Evolutionary conservation across 2,888 invertebrate genomes (phyloP).

Genomic region (Trichogramma dendrolimi): DNA sequence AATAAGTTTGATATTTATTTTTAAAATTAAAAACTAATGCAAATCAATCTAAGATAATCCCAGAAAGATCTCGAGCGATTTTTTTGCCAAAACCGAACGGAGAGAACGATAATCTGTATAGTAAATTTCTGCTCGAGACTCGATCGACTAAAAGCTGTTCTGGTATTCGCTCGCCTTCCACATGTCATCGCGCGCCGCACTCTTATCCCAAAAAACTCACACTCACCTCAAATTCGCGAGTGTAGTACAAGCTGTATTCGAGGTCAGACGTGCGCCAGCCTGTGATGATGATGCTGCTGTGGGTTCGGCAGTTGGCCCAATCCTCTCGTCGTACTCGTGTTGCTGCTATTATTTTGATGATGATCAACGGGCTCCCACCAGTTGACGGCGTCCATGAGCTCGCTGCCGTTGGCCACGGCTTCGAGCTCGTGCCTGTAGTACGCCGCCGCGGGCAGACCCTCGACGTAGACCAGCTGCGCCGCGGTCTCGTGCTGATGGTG

Average conservation of each 20-base stretch:
- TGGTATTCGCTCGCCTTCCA: neutral
- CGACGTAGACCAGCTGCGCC: slow-evolving; percentile 38
- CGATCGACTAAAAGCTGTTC: neutral
- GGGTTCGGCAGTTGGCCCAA: slow-evolving; percentile 7
- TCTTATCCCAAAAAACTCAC: neutral
- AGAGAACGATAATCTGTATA: too few species aligned
- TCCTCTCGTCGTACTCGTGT: neutral
- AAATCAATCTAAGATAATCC: too few species aligned
- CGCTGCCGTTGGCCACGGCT: slow-evolving; percentile 40
- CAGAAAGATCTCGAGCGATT: too few species aligned
- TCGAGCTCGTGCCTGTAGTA: slow-evolving; percentile 47
- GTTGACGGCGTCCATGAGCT: slow-evolving; percentile 51
- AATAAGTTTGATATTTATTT: neutral
- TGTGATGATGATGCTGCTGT: slow-evolving; percentile 18
- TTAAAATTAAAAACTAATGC: neutral
- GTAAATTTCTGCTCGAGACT: too few species aligned
- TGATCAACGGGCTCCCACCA: slow-evolving; percentile 46
- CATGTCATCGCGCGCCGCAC: slow-evolving; percentile 2
- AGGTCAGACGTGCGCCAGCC: slow-evolving; percentile 47
- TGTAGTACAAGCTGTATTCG: neutral
- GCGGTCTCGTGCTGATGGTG: neutral
- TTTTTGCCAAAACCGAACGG: too few species aligned
- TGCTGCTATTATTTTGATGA: slow-evolving; percentile 8
- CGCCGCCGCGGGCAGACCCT: slow-evolving; percentile 34
- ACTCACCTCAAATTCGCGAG: slow-evolving; percentile 23